Conservation (phyloP, 2,113 vertebrate genomes). For the Hyaena hyaena region DNA sequence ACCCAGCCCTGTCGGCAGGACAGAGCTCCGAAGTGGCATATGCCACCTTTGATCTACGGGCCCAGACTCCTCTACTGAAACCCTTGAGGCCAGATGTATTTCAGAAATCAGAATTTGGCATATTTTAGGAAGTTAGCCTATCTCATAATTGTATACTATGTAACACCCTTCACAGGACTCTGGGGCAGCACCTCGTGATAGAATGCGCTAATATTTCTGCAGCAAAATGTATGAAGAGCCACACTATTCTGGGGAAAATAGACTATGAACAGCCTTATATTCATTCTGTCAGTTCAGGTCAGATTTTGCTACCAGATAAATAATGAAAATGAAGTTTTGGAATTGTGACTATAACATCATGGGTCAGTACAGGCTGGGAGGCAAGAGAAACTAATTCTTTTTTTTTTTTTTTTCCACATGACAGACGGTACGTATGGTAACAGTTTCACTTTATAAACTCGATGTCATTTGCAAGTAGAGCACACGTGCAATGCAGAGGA, state of each 20-base stretch:
- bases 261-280: background rate
- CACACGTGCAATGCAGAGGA: rapidly evolving
- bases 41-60: rapidly evolving
- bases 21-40: rapidly evolving
- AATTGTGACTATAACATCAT: background rate
- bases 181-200: background rate
- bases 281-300: background rate
- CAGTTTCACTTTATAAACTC: background rate
- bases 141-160: rapidly evolving
- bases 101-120: background rate
- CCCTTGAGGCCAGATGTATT: rapidly evolving
- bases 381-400: background rate
- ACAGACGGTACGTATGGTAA: rapidly evolving
- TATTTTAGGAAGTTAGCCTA: background rate
- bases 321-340: background rate
- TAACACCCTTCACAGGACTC: rapidly evolving
- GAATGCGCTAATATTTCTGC: rapidly evolving
- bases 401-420: background rate
- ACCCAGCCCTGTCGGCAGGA: rapidly evolving
- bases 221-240: background rate
- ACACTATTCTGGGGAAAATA: no score
- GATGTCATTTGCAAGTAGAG: background rate
- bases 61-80: background rate
- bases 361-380: rapidly evolving
- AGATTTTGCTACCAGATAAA: background rate